Evolutionary conservation across 2,888 invertebrate genomes (phyloP), one percentile per base, ranked within the genome.

Genomic region (Platycheirus rosarum): DNA sequence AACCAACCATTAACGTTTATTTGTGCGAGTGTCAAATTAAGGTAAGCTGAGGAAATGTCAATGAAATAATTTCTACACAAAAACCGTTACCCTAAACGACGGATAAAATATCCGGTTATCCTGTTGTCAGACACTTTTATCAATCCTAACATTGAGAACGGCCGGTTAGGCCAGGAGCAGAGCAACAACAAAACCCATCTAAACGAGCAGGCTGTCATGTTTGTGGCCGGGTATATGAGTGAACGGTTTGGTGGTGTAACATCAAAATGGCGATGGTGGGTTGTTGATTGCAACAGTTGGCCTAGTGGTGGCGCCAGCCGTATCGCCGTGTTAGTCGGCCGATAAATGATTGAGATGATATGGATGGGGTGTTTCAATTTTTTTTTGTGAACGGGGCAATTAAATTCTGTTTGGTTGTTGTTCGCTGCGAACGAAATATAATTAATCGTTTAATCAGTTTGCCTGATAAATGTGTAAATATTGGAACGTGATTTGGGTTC

Each of bases 361-460:
- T 23, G 29, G 23, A 16, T 20, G 0, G 29, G 18, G n/a, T 26
- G 11, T 51, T 53, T 37, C 8, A 1, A 26, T 29, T 51, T 26
- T 51, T 44, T 2, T 7, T 16, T 2, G n/a, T n/a, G n/a, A n/a
- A n/a, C 7, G 29, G 8, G 57, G 49, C 40, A 49, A 44, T 55
- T 40, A 49, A 29, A 53, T 48, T 13, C 9, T 16, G 14, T 20
- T 51, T 46, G 29, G 46, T 13, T 46, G 44, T 18, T 6, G 29
- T 32, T 32, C 8, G 42, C 8, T 57, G 23, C 14, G 32, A 51
- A 42, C 69, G 63, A 75, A 79, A 75, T 55, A 75, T 55, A 75
- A 75, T 79, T 75, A 79, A 79, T 75, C 49, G 75, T 79, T 79
- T 69, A 79, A 79, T 79, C 68, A 79, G 63, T 69, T 69, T 51